A percentile compares a stretch with the other conserved stretches of the same genome.
phyloP scores from a whole-genome alignment of 2,113 vertebrate species.

The Pterophyllum scalare region DNA sequence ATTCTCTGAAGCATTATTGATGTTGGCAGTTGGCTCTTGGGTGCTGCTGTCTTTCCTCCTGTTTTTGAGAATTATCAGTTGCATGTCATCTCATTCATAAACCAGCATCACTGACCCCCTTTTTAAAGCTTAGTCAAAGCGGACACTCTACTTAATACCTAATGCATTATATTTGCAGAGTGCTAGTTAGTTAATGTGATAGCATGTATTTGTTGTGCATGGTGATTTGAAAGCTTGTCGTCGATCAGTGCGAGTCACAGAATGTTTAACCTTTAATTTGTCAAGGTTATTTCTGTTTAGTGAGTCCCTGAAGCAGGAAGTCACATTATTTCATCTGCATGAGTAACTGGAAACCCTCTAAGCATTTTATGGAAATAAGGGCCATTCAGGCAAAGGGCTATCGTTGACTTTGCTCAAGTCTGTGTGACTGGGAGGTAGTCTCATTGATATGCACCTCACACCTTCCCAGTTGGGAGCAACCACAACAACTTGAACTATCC shows the following conservation, averaged over 20 bases:
- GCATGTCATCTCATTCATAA: conserved; percentile 14
- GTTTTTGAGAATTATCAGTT: conserved; percentile 6
- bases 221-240: neutral
- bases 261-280: conserved; percentile 52
- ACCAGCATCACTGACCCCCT: neutral
- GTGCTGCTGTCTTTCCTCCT: conserved; percentile 4
- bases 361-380: conserved; percentile 71
- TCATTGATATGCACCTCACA: conserved; percentile 73
- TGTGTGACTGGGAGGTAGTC: conserved; percentile 45
- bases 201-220: neutral
- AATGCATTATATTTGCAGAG: neutral
- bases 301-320: conserved; percentile 54
- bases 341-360: conserved; percentile 61
- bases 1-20: conserved; percentile 36
- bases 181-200: neutral
- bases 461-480: conserved; percentile 17
- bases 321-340: conserved; percentile 61
- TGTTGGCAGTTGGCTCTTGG: conserved; percentile 37
- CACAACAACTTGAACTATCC: conserved; percentile 25
- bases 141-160: neutral
- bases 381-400: conserved; percentile 50
- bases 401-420: conserved; percentile 65
- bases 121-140: neutral
- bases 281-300: conserved; percentile 53
- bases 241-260: neutral